These are phyloP conservation scores for Melipona bicolor DNA, from an alignment of 2,888 invertebrate genomes.

Conservation along the genomic window DNA sequence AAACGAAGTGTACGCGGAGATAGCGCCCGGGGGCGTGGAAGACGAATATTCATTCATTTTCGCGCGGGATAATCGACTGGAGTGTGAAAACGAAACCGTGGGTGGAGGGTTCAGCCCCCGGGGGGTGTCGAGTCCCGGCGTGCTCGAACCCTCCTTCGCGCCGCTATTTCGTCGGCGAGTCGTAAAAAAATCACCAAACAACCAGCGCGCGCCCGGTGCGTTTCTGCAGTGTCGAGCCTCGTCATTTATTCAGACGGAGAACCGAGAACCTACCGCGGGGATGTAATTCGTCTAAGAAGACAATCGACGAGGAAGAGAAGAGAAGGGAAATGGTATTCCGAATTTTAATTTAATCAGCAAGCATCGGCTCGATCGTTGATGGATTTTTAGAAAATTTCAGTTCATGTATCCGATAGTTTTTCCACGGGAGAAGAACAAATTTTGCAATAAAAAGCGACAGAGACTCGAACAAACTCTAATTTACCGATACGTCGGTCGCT, in stretches of 20 bases:
- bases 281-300: conserved; percentile 53
- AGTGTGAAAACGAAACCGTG: conserved; percentile 54
- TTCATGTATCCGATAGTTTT: no score
- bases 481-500: no score
- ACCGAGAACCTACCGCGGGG: conserved; percentile 20
- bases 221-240: conserved; percentile 42
- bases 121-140: conserved; percentile 36
- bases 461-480: no score
- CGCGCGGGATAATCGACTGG: conserved; percentile 62
- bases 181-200: conserved; percentile 68
- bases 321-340: not conserved
- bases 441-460: no score
- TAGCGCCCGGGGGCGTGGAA: not conserved
- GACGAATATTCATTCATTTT: conserved; percentile 58
- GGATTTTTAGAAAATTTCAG: no score
- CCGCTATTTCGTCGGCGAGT: conserved; percentile 60
- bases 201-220: conserved; percentile 48
- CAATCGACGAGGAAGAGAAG: conserved; percentile 28
- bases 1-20: not conserved
- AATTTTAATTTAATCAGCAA: no score
- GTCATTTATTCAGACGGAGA: conserved; percentile 55
- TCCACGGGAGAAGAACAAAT: no score
- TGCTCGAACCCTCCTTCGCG: conserved; percentile 45
- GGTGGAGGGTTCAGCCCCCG: conserved; percentile 53
- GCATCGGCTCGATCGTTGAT: no score